Conservation (phyloP, 2,888 invertebrate genomes). For the Emmelina monodactyla region DNA sequence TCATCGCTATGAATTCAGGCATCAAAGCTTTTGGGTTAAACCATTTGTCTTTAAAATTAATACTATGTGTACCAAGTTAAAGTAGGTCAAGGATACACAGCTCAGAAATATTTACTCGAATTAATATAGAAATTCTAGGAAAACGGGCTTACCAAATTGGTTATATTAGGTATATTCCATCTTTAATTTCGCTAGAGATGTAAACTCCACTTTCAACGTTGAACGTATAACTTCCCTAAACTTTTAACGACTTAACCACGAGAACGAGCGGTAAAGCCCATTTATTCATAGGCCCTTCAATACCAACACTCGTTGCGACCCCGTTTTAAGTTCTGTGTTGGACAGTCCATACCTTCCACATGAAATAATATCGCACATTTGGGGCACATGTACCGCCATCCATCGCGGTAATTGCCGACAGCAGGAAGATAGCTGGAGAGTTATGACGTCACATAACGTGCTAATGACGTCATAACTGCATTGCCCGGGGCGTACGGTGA, state of each 20-base stretch:
- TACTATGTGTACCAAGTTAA: no score
- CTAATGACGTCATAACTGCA: slow-evolving; percentile 62
- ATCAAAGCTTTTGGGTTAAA: no score
- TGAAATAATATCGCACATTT: slow-evolving; percentile 39
- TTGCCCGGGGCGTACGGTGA: slow-evolving; percentile 38
- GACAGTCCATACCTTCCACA: slow-evolving; percentile 20
- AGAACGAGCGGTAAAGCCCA: neutral
- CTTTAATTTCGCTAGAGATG: no score
- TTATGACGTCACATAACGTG: slow-evolving; percentile 59
- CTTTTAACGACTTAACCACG: neutral
- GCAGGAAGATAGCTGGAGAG: slow-evolving; percentile 53
- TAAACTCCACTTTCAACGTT: no score
- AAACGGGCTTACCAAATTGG: no score
- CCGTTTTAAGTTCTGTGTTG: slow-evolving; percentile 12
- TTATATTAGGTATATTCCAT: no score
- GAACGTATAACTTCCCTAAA: slow-evolving; percentile 5
- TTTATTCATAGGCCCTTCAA: neutral
- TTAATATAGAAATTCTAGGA: no score
- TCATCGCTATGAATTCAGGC: no score
- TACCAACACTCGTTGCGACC: neutral
- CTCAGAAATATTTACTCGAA: no score
- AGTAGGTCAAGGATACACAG: no score
- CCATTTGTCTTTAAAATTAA: no score
- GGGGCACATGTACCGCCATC: slow-evolving; percentile 42
- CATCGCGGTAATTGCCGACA: slow-evolving; percentile 55